phyloP scores from a whole-genome alignment of 2,113 vertebrate genomes.

The Herpailurus yagouaroundi region DNA sequence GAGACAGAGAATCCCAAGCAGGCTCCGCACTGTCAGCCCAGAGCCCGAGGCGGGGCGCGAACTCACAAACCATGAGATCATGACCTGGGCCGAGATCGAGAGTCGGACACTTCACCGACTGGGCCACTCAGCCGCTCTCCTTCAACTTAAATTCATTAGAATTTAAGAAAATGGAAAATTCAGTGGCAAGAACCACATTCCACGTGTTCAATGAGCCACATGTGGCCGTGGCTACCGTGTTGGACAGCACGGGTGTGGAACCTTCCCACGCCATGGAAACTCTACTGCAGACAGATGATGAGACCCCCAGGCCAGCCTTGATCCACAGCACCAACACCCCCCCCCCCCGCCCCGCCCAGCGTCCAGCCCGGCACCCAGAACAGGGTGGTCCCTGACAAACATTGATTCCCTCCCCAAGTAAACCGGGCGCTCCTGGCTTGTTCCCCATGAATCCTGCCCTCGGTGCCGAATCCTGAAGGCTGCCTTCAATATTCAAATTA shows the following conservation, averaged over 20 bases:
- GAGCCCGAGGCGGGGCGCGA: too few species aligned
- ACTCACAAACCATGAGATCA: too few species aligned
- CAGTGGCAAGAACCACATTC: not conserved
- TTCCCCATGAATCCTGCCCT: not conserved
- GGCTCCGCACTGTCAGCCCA: too few species aligned
- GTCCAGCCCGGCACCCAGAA: not conserved
- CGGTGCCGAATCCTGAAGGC: not conserved
- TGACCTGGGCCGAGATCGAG: too few species aligned
- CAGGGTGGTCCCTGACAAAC: not conserved
- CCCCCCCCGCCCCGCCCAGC: not conserved
- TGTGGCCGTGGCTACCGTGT: not conserved
- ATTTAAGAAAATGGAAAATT: not conserved
- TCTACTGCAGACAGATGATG: not conserved
- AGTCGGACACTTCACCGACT: too few species aligned
- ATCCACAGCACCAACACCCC: too few species aligned
- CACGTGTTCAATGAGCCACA: fast-evolving
- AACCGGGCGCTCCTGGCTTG: not conserved
- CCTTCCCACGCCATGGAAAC: fast-evolving
- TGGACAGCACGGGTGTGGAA: fast-evolving
- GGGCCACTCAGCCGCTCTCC: not conserved
- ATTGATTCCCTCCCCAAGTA: not conserved
- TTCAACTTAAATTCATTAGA: not conserved
- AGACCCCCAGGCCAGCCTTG: not conserved
- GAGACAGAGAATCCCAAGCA: too few species aligned
- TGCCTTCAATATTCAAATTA: not conserved